A percentile compares a stretch with the other conserved stretches of the same genome.
phyloP scores from a whole-genome alignment of 2,888 invertebrate genomes.

The Morinoia aosen region DNA sequence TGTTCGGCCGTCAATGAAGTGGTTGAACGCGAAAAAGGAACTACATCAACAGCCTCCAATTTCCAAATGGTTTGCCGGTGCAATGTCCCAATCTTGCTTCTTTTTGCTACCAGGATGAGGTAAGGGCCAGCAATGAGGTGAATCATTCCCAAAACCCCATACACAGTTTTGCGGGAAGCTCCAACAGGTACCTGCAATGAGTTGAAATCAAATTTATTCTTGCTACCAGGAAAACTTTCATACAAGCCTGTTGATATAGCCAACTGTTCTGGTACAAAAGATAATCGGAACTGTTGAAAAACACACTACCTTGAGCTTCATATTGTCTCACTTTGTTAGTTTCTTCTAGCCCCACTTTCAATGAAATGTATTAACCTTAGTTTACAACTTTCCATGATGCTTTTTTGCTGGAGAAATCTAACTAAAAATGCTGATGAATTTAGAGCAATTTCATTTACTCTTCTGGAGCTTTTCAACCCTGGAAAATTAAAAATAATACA shows the following conservation, averaged over 20 bases:
- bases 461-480: no score
- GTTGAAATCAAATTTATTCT: neutral
- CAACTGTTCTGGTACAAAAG: neutral
- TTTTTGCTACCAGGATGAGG: conserved; percentile 88
- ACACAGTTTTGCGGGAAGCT: conserved; percentile 78
- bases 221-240: conserved; percentile 29
- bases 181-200: conserved; percentile 76
- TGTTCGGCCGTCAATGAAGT: conserved; percentile 88
- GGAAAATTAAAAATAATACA: no score
- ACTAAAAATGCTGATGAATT: no score
- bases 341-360: no score
- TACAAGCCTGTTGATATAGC: no score
- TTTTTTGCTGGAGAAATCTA: no score
- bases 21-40: conserved; percentile 88
- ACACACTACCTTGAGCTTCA: neutral
- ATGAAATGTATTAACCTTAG: no score
- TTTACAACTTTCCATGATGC: no score
- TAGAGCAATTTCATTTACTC: no score
- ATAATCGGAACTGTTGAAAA: neutral
- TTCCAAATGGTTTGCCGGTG: conserved; percentile 85
- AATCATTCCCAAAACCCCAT: conserved; percentile 90
- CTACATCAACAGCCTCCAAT: conserved; percentile 83
- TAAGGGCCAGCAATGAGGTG: conserved; percentile 88
- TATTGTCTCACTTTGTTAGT: neutral
- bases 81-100: conserved; percentile 85